A percentile compares a stretch with the other conserved stretches of the same genome.
Evolutionary conservation across 2,113 vertebrate species (phyloP).

Genomic region (Callospermophilus lateralis): DNA sequence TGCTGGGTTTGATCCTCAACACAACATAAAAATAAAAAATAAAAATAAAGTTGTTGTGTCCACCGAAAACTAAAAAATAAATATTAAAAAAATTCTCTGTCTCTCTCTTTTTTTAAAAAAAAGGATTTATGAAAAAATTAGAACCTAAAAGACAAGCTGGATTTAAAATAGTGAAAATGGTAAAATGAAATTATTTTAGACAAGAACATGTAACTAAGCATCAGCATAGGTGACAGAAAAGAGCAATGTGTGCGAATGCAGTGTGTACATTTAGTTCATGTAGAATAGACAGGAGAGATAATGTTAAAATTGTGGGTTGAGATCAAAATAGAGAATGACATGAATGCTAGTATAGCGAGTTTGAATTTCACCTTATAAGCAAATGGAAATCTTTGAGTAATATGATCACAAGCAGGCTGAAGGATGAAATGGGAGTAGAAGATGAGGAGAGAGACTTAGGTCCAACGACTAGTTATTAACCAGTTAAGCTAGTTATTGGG

Average conservation of each 20-base stretch:
- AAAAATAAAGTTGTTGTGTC: too few relatives aligned
- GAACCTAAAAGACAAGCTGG: not conserved
- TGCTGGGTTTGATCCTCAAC: too few relatives aligned
- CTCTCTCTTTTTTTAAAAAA: too few relatives aligned
- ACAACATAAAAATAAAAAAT: too few relatives aligned
- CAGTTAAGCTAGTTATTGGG: not conserved
- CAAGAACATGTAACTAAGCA: not conserved
- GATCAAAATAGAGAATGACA: slow-evolving; percentile 49
- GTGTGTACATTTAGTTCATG: not conserved
- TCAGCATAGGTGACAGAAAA: not conserved
- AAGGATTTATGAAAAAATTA: not conserved
- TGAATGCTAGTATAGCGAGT: not conserved
- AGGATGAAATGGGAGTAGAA: not conserved
- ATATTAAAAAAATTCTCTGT: too few relatives aligned
- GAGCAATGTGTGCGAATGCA: not conserved
- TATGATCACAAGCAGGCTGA: not conserved
- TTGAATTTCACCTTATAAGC: slow-evolving; percentile 77
- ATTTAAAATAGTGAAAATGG: not conserved
- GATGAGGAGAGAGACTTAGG: slow-evolving; percentile 20
- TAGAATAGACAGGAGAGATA: slow-evolving; percentile 42
- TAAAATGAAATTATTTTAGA: slow-evolving; percentile 32
- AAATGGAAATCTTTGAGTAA: slow-evolving; percentile 56
- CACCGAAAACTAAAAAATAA: too few relatives aligned
- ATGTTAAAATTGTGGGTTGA: slow-evolving; percentile 58
- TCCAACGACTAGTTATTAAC: not conserved